Percentiles rank a stretch among this genome's conserved stretches.
Evolutionary conservation across 2,797 vertebrate species (phyloP).

Genomic region (Rhabdomys pumilio): DNA sequence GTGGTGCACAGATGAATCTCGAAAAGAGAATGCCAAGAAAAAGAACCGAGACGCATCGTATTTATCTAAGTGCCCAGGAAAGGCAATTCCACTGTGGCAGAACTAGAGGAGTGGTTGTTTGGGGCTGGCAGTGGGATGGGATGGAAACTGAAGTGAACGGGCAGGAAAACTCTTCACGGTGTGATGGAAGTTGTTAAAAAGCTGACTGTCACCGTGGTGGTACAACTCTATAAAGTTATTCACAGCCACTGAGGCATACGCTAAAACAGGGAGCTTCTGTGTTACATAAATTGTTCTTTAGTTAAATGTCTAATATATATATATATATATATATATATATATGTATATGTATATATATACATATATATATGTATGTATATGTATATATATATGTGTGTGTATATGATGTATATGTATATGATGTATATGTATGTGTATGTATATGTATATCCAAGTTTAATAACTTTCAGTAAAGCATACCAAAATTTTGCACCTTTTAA

Average conservation of each 20-base stretch:
- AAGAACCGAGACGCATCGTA: background rate
- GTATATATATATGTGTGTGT: too few species aligned
- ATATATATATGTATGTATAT: background rate
- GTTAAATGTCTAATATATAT: background rate
- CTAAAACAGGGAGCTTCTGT: background rate
- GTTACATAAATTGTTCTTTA: background rate
- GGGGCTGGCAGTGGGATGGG: background rate
- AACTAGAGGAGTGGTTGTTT: background rate
- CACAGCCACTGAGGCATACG: background rate
- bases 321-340: too few species aligned
- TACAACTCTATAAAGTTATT: background rate
- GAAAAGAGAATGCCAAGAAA: background rate
- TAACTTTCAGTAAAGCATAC: background rate
- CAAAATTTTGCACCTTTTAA: constrained; percentile 18
- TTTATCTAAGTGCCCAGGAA: background rate
- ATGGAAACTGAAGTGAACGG: background rate
- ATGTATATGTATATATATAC: too few species aligned
- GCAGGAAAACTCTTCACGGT: background rate
- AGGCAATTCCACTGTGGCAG: background rate
- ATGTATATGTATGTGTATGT: too few species aligned
- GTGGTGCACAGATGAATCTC: background rate
- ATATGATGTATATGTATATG: too few species aligned
- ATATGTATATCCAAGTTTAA: background rate
- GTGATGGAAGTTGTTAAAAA: background rate
- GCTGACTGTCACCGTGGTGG: background rate